These are phyloP conservation scores for Aeoliscus strigatus DNA, from an alignment of 2,797 vertebrate species.

Conservation along the genomic window DNA sequence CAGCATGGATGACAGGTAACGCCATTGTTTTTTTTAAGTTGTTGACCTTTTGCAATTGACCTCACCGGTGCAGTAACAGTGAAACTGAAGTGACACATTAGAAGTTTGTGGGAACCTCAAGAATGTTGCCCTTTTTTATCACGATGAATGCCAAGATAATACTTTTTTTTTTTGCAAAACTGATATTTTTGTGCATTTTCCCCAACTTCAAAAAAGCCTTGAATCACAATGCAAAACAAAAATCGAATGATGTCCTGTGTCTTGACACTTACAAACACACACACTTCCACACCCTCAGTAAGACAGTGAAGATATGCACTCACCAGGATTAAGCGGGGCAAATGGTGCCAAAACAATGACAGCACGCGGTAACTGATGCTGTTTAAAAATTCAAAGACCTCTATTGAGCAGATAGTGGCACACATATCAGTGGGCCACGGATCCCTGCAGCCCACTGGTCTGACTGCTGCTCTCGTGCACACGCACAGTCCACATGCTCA, in stretches of 20 bases:
- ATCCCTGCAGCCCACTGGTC: constrained; percentile 53
- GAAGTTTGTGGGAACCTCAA: background rate
- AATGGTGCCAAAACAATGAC: constrained; percentile 73
- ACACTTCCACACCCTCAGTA: constrained; percentile 26
- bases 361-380: constrained; percentile 74
- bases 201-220: constrained; percentile 1
- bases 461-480: constrained; percentile 34
- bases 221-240: constrained; percentile 3
- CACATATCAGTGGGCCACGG: constrained; percentile 58
- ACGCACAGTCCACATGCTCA: constrained; percentile 3
- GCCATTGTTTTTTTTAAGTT: constrained; percentile 19
- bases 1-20: background rate
- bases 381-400: constrained; percentile 77
- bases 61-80: constrained; percentile 9
- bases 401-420: constrained; percentile 74
- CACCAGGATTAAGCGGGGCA: constrained; percentile 69
- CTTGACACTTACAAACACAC: constrained; percentile 9
- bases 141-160: too few relatives aligned
- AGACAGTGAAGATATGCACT: constrained; percentile 62
- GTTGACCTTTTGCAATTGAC: constrained; percentile 19
- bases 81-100: constrained; percentile 14
- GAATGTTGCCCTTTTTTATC: too few relatives aligned
- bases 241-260: background rate
- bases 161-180: too few relatives aligned
- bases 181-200: too few relatives aligned